Base-by-base conservation (phyloP, 2,113 vertebrate species). In the Sialia sialis region DNA sequence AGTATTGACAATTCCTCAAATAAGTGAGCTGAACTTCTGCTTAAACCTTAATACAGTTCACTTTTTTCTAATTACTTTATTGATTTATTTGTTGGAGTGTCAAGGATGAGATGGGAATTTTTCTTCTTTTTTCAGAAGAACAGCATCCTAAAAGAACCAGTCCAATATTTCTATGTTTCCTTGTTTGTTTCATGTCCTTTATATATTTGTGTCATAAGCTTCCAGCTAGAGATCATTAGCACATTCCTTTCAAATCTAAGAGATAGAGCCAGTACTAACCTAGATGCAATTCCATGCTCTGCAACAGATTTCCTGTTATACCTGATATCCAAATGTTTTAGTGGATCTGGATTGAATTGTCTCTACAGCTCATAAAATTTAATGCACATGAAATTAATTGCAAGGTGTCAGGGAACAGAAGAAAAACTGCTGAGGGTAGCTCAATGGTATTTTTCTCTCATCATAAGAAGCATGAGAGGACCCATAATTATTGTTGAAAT, bases 341-440 rank as follows among this genome's bases (percentile, higher is more conserved):
- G 73, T 75, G 30, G 21, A 63, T 67, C 68, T 87, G n/a, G 19
- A 22, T 51, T 74, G 26, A 92, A 89, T 34, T 92, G 73, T 84
- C 60, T 94, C 58, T 78, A 84, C 46, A 92, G 60, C 43, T 87
- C 89, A 63, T 81, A 92, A 95, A 87, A 75, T 90, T 90, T 86
- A 84, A 66, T 55, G 36, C 4, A 36, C 13, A 73, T 75, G 30
- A 92, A 94, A 88, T 83, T 93, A 88, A 90, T 62, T 90, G 29
- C 23, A 52, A n/a, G 26, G 20, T 73, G 8, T 69, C 63, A 73
- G 30, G 22, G 32, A 87, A 82, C 29, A 82, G 86, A 72, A 56
- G 5, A 73, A 27, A 30, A 77, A 77, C 74, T 89, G 20, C 16
- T 20, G 4, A 5, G 32, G 20, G 48, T 30, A 70, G 12, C 21